A percentile compares a stretch with the other conserved stretches of the same genome.
phyloP scores from a whole-genome alignment of 2,888 invertebrate species.

The Xylocampa areola region DNA sequence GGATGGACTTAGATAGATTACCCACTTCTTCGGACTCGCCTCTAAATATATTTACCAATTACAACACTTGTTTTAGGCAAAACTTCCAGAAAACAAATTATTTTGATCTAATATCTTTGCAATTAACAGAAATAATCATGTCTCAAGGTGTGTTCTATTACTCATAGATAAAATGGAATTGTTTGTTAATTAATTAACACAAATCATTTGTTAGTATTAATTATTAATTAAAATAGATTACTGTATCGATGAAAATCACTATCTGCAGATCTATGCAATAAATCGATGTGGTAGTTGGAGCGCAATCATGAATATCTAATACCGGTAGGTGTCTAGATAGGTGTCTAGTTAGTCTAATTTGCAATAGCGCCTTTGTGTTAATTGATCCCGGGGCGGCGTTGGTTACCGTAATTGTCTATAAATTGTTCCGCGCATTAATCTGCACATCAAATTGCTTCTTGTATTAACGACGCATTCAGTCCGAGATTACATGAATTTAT shows the following conservation, averaged over 20 bases:
- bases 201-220: slow-evolving; percentile 57
- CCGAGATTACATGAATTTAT: slow-evolving; percentile 47
- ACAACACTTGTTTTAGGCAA: slow-evolving; percentile 51
- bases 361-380: slow-evolving; percentile 86
- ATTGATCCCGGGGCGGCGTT: slow-evolving; percentile 84
- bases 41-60: slow-evolving; percentile 69
- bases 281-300: slow-evolving; percentile 61
- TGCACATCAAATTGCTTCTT: slow-evolving; percentile 81
- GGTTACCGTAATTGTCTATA: slow-evolving; percentile 88
- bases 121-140: slow-evolving; percentile 24
- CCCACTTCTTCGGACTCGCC: slow-evolving; percentile 66
- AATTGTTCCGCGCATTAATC: slow-evolving; percentile 87
- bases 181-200: slow-evolving; percentile 45
- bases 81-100: slow-evolving; percentile 18
- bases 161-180: slow-evolving; percentile 49
- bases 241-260: slow-evolving; percentile 56
- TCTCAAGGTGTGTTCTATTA: slow-evolving; percentile 38
- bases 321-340: slow-evolving; percentile 73
- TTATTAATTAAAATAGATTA: slow-evolving; percentile 61
- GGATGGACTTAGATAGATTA: slow-evolving; percentile 75
- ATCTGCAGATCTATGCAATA: slow-evolving; percentile 57
- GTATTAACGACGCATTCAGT: slow-evolving; percentile 67
- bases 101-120: slow-evolving; percentile 19
- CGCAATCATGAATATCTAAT: slow-evolving; percentile 78
- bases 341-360: slow-evolving; percentile 84